A percentile compares a stretch with the other conserved stretches of the same genome.
phyloP scores from a whole-genome alignment of 2,797 vertebrate genomes.

The Nothura maculosa region DNA sequence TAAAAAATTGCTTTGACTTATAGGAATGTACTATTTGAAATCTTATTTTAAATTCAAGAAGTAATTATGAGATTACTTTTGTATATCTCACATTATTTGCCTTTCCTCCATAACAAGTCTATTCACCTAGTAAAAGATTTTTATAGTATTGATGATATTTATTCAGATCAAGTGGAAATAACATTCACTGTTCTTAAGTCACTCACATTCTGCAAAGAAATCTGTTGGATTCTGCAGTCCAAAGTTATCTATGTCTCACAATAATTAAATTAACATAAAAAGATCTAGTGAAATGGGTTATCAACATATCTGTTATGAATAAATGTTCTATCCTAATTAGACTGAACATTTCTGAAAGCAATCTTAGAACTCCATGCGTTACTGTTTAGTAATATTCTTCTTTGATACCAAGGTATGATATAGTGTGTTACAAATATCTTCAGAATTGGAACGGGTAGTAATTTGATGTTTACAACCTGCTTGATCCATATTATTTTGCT shows the following conservation, averaged over 20 bases:
- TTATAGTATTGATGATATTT: neutral
- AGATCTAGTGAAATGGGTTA: neutral
- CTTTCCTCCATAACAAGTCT: neutral
- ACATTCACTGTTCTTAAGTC: neutral
- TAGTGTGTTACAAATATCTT: neutral
- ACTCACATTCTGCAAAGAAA: neutral
- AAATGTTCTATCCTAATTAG: neutral
- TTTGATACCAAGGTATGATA: neutral
- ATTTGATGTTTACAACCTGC: too few species aligned
- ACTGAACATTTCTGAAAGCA: neutral
- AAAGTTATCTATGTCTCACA: neutral
- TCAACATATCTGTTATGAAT: neutral
- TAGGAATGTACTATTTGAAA: neutral
- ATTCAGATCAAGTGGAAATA: neutral
- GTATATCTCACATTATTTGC: neutral
- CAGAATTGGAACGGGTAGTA: neutral
- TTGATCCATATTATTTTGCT: rapidly evolving
- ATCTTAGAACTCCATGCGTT: rapidly evolving
- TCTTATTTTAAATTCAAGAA: neutral
- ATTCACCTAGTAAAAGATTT: neutral
- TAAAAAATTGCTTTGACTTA: neutral
- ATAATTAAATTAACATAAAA: neutral
- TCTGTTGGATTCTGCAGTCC: neutral
- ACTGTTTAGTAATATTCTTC: neutral
- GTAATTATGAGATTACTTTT: neutral